Conservation (phyloP, 2,888 invertebrate genomes). For the Dugesia japonica region DNA sequence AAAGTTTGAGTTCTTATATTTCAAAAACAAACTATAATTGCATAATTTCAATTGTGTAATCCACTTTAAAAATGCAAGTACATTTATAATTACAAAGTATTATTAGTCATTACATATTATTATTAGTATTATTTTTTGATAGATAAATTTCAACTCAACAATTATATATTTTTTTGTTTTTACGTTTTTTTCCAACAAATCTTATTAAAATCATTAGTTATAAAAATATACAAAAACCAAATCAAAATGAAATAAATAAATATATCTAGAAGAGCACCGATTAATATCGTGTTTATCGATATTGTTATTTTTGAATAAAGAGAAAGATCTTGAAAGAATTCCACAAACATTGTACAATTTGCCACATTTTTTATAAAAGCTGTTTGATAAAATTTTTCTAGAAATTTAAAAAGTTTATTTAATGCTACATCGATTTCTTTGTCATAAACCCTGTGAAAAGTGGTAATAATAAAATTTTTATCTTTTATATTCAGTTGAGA, state of each 20-base stretch:
- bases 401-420: background rate
- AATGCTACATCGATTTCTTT: background rate
- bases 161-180: background rate
- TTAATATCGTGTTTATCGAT: background rate
- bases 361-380: background rate
- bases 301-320: background rate
- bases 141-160: too few species aligned
- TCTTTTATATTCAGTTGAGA: background rate
- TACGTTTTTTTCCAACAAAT: too few species aligned
- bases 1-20: too few species aligned
- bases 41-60: too few species aligned
- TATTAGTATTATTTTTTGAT: too few species aligned
- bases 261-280: background rate
- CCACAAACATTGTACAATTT: background rate
- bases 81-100: too few species aligned
- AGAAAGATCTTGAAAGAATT: background rate
- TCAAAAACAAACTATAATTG: too few species aligned
- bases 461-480: background rate
- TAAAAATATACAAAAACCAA: background rate
- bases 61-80: too few species aligned
- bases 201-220: too few species aligned
- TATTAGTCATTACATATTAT: too few species aligned
- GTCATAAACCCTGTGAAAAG: background rate
- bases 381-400: background rate
- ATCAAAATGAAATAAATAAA: background rate